These are phyloP conservation scores for Pseudoatta argentina DNA, from an alignment of 1,140 invertebrate genomes.

Conservation along the genomic window DNA sequence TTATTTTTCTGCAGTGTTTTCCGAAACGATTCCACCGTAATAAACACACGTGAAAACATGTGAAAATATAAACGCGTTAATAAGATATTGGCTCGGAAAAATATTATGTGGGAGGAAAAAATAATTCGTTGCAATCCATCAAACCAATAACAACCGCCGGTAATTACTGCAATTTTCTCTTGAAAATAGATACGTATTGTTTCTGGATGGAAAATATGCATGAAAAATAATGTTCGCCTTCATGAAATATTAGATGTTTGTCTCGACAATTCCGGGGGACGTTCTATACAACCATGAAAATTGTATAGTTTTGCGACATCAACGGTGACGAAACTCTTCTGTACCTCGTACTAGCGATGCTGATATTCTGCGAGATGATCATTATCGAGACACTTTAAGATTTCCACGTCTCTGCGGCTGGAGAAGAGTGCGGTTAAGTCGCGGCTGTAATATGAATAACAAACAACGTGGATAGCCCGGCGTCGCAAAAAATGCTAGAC, in stretches of 20 bases:
- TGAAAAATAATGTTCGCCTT: not conserved
- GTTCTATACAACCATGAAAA: not conserved
- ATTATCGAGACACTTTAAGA: slow-evolving; percentile 55
- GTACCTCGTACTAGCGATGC: not conserved
- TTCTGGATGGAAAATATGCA: not conserved
- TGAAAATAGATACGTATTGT: not conserved
- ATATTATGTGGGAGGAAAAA: not conserved
- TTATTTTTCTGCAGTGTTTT: not conserved
- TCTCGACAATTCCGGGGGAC: not conserved
- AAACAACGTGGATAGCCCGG: slow-evolving; percentile 26
- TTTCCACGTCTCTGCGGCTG: slow-evolving; percentile 8
- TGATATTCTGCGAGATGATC: slow-evolving; percentile 24
- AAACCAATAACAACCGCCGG: not conserved
- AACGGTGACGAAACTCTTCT: slow-evolving; percentile 20
- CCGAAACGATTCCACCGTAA: not conserved
- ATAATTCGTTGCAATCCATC: not conserved
- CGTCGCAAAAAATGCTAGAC: slow-evolving; percentile 17
- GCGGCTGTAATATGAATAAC: slow-evolving; percentile 47
- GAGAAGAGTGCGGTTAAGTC: slow-evolving; percentile 21
- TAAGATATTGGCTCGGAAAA: slow-evolving; percentile 10
- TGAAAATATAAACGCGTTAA: slow-evolving; percentile 9
- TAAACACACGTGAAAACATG: not conserved
- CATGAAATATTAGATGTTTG: slow-evolving; percentile 1
- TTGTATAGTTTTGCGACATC: not conserved
- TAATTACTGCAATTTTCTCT: not conserved